Evolutionary conservation across 1,140 invertebrate species (phyloP).

Genomic region (Drosophila varians): DNA sequence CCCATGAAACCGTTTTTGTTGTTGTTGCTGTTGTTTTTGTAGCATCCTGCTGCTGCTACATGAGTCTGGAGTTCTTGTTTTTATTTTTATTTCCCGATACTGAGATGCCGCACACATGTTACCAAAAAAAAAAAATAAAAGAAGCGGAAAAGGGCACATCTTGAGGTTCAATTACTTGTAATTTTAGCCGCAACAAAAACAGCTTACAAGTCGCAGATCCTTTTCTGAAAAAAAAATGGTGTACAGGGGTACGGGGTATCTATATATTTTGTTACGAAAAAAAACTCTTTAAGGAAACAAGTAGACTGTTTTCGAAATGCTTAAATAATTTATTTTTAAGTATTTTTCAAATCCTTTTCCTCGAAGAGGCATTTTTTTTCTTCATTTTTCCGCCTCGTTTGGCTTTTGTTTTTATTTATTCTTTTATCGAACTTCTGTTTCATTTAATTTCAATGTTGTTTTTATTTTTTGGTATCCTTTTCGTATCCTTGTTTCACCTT

Average conservation of each 20-base stretch:
- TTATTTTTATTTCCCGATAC: constrained; percentile 30
- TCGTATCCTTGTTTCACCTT: constrained; percentile 13
- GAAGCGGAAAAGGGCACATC: constrained; percentile 21
- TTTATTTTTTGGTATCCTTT: constrained; percentile 4
- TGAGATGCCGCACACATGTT: constrained; percentile 70
- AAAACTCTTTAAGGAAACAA: too few relatives aligned
- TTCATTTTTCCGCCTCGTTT: too few relatives aligned
- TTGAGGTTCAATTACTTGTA: constrained; percentile 78
- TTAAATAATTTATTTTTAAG: too few relatives aligned
- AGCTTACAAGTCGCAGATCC: constrained; percentile 44
- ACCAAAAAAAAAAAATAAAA: too few relatives aligned
- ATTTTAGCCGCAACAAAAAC: constrained; percentile 73
- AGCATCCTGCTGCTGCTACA: constrained; percentile 48
- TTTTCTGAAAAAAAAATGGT: constrained; percentile 1
- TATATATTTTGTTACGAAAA: too few relatives aligned
- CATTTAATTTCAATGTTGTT: constrained; percentile 11
- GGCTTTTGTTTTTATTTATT: background rate
- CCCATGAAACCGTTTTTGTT: constrained; percentile 27
- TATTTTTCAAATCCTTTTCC: too few relatives aligned
- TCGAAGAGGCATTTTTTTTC: too few relatives aligned
- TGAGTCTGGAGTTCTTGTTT: constrained; percentile 2
- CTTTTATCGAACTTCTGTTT: background rate
- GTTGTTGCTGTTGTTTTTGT: background rate
- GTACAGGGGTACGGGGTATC: background rate
- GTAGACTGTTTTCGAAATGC: too few relatives aligned